A percentile compares a stretch with the other conserved stretches of the same genome.
Evolutionary conservation across 2,888 invertebrate genomes (phyloP).

Genomic region (Allophyes oxyacanthae): DNA sequence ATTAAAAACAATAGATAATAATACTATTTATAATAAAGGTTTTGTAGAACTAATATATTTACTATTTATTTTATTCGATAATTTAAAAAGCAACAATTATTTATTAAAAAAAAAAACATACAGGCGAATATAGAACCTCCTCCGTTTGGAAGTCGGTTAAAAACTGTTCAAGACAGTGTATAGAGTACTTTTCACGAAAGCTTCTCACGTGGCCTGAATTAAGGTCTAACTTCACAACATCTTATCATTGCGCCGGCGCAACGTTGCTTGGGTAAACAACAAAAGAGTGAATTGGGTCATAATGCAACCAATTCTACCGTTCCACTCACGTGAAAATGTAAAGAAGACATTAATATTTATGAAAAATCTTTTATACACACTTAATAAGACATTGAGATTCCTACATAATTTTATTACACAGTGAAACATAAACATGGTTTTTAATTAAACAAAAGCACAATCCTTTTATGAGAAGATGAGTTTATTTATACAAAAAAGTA

Average conservation of each 20-base stretch:
- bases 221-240: constrained; percentile 38
- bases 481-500: constrained; percentile 19
- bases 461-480: constrained; percentile 27
- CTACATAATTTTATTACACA: constrained; percentile 38
- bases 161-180: too few relatives aligned
- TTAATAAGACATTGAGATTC: constrained; percentile 10
- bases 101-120: too few relatives aligned
- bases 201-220: constrained; percentile 40
- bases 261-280: constrained; percentile 63
- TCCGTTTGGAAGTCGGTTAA: too few relatives aligned
- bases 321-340: constrained; percentile 9
- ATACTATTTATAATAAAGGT: too few relatives aligned
- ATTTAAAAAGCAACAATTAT: too few relatives aligned
- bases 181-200: constrained; percentile 24
- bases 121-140: too few relatives aligned
- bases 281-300: constrained; percentile 56
- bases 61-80: too few relatives aligned
- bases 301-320: constrained; percentile 46
- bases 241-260: constrained; percentile 60
- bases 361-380: constrained; percentile 11
- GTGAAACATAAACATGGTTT: constrained; percentile 20
- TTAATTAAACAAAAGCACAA: constrained; percentile 33
- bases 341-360: background rate
- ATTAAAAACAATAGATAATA: too few relatives aligned
- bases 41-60: too few relatives aligned